phyloP scores from a whole-genome alignment of 2,113 vertebrate genomes.

The Petrocephalus microphthalmus region DNA sequence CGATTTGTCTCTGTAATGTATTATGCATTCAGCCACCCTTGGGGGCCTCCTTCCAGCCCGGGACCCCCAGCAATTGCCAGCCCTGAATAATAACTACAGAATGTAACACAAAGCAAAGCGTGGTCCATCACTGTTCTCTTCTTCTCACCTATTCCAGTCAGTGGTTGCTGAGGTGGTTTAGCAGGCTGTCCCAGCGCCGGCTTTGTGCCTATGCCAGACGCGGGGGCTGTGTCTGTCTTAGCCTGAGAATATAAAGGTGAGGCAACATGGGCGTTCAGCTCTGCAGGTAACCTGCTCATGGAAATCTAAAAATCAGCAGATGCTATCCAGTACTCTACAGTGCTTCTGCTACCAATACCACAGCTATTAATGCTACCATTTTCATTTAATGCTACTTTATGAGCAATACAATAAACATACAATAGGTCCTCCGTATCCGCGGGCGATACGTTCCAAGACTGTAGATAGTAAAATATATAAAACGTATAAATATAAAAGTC shows the following conservation, averaged over 20 bases:
- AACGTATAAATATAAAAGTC: no score
- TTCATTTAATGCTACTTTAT: no score
- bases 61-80: not conserved
- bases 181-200: slow-evolving; percentile 65
- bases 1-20: not conserved
- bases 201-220: slow-evolving; percentile 60
- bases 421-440: no score
- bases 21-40: not conserved
- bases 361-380: no score
- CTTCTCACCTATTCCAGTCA: slow-evolving; percentile 75
- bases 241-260: slow-evolving; percentile 50
- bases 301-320: not conserved
- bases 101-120: not conserved
- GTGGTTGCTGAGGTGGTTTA: slow-evolving; percentile 65
- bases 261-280: not conserved
- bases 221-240: slow-evolving; percentile 66
- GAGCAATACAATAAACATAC: no score
- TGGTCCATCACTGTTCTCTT: not conserved
- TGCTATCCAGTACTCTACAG: not conserved
- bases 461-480: no score
- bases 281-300: not conserved
- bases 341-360: no score
- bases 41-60: not conserved
- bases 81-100: not conserved
- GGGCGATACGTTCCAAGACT: no score